A percentile compares a stretch with the other conserved stretches of the same genome.
Evolutionary conservation across 2,113 vertebrate genomes (phyloP).

Genomic region (Chaetorhynchus papuensis): DNA sequence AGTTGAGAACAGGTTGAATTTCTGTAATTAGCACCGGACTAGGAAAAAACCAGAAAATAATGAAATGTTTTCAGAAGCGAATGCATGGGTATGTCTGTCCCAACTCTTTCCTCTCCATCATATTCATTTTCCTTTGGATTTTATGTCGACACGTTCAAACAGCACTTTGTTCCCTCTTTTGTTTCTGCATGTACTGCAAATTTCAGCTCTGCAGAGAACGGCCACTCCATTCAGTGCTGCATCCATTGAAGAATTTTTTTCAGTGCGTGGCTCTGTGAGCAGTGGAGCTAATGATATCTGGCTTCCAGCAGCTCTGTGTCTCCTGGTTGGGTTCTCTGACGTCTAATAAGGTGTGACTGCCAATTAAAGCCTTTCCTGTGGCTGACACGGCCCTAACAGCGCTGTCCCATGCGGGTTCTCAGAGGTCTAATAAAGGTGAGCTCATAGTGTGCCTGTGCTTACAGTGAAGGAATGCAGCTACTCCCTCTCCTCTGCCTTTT

Average conservation of each 20-base stretch:
- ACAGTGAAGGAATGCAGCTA: not conserved
- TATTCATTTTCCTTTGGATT: not conserved
- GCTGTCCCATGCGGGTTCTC: conserved; percentile 25
- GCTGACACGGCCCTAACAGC: not conserved
- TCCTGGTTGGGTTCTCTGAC: conserved; percentile 43
- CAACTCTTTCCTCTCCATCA: not conserved
- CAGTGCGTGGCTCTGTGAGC: not conserved
- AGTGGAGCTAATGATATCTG: conserved; percentile 43
- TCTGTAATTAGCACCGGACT: conserved; percentile 11
- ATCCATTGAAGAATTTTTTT: conserved; percentile 13
- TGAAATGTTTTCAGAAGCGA: not conserved
- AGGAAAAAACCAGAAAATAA: conserved; percentile 7
- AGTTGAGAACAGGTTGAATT: not conserved
- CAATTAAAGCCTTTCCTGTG: conserved; percentile 60
- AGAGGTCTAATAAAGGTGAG: conserved; percentile 40
- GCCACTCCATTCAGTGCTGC: not conserved
- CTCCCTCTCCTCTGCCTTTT: not conserved
- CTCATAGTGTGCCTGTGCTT: rapidly evolving
- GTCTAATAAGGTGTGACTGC: conserved; percentile 50
- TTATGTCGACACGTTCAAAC: not conserved
- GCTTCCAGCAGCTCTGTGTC: conserved; percentile 43
- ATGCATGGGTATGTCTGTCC: not conserved
- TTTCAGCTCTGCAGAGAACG: not conserved
- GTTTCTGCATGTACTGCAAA: conserved; percentile 30
- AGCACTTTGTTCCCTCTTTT: conserved; percentile 48